Evolutionary conservation across 2,797 vertebrate genomes (phyloP), one percentile per base, ranked within the genome.

Genomic region (Enteromius thamalakanensis): DNA sequence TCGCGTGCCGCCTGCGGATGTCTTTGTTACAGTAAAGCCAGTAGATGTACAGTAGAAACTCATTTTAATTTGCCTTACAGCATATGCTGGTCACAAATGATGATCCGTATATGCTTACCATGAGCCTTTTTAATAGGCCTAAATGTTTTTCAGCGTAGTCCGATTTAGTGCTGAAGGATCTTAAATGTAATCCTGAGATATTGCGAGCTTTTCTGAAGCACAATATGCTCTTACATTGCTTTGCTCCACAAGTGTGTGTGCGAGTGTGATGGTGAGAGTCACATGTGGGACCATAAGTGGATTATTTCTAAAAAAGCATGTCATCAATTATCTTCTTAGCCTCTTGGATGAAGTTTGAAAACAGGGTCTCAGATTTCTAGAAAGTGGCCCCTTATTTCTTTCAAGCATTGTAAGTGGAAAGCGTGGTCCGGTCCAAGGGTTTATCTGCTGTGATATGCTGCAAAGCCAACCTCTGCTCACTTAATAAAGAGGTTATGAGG

Each of bases 231-330:
- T 78, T 69, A 23, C 55, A 83, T 86, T 85, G 88, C 58, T 79
- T 85, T 85, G 88, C 90, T 86, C 60, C 34, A 80, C 82, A 81
- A 81, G 81, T 83, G 86, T 82, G 86, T 79, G 85, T 51, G 79
- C 85, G 86, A 87, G 55, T 49, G 87, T 90, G 88, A 79, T 87
- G 87, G 86, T 87, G 87, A 79, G 85, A 88, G 91, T 93, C 91
- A 92, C 91, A 91, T 91, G 90, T 85, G 89, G 47, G 62, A 77
- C 85, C 89, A 87, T 89, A 89, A 91, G 88, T 90, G 90, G 89
- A 89, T 93, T 90, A 85, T 92, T 88, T 88, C 21, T 81, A 80
- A 47, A 53, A 77, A 90, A 90, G 88, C 86, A 89, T 92, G 90
- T 88, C 90, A 91, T 91, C 89, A 89, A 90, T 91, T 91, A 91